phyloP scores from a whole-genome alignment of 2,113 vertebrate species.

The Piliocolobus tephrosceles region DNA sequence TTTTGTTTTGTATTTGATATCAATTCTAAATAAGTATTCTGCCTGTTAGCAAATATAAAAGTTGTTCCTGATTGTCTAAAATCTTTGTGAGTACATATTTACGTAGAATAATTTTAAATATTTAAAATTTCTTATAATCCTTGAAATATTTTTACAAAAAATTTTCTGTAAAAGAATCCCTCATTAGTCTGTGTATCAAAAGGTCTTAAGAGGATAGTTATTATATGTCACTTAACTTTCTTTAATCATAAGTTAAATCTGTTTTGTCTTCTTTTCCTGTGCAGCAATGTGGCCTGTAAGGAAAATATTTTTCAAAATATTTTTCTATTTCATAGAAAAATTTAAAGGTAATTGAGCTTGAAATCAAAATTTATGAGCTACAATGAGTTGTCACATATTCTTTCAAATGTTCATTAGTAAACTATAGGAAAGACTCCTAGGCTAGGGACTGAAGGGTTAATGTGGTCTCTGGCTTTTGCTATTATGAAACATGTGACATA shows the following conservation, averaged over 20 bases:
- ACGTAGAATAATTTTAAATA: neutral
- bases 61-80: neutral
- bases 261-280: neutral
- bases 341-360: neutral
- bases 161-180: neutral
- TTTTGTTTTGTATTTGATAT: neutral
- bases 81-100: neutral
- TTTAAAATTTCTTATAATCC: neutral
- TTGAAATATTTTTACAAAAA: neutral
- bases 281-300: neutral
- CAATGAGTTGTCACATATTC: neutral
- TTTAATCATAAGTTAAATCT: neutral
- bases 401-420: neutral
- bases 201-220: neutral
- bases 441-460: neutral
- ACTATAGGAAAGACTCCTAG: neutral
- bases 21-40: neutral
- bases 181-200: neutral
- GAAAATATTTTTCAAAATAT: neutral
- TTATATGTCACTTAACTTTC: neutral
- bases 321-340: neutral
- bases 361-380: neutral
- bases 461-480: neutral
- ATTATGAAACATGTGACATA: no score
- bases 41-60: neutral